Evolutionary conservation across 2,797 vertebrate species (phyloP).

Genomic region (Gadopsis bispinosus): DNA sequence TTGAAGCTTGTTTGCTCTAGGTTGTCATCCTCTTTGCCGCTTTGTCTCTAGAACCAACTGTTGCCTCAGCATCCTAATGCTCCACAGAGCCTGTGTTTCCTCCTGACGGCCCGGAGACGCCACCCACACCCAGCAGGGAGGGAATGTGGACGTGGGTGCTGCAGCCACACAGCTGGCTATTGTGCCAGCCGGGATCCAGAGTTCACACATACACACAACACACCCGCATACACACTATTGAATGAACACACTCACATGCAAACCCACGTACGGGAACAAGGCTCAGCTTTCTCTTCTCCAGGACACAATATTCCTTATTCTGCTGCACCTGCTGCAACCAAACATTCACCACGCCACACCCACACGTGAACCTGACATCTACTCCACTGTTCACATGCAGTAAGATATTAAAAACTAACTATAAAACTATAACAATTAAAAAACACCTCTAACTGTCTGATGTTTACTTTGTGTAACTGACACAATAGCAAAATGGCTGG

Average conservation of each 20-base stretch:
- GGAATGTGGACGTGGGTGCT: conserved; percentile 79
- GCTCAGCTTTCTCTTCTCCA: conserved; percentile 38
- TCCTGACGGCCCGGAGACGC: conserved; percentile 14
- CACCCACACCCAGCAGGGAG: conserved; percentile 55
- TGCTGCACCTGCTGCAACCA: background rate
- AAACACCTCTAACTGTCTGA: background rate
- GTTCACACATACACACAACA: conserved; percentile 20
- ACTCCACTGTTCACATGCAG: background rate
- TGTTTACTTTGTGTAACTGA: conserved; percentile 1
- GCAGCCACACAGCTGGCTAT: conserved; percentile 57
- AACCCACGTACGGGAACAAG: conserved; percentile 35
- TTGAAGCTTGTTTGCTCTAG: background rate
- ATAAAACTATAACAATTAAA: background rate
- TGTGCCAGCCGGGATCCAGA: conserved; percentile 46
- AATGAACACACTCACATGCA: conserved; percentile 26
- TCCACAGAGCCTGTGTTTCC: conserved; percentile 29
- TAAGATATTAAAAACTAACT: no score
- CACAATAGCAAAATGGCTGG: conserved; percentile 29
- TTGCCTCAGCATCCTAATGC: conserved; percentile 14
- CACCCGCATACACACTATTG: conserved; percentile 1
- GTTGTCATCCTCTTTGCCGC: conserved; percentile 13
- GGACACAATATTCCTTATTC: conserved; percentile 15
- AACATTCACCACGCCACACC: background rate
- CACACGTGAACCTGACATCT: background rate
- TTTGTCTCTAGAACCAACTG: conserved; percentile 27